Evolutionary conservation across 1,140 invertebrate species (phyloP), one percentile per base, ranked within the genome.

Genomic region (Drosophila nebulosa): DNA sequence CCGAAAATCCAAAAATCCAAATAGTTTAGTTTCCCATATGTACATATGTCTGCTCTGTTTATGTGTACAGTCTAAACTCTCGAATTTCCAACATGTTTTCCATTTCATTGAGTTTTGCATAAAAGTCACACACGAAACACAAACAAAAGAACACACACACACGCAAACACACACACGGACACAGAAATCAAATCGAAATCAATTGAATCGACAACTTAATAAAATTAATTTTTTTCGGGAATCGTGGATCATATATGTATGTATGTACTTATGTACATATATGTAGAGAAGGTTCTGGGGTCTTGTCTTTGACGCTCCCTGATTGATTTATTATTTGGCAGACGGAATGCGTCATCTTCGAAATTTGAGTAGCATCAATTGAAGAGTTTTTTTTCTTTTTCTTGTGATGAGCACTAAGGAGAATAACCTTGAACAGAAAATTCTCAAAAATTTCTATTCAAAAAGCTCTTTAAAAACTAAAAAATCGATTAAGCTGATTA

Each of bases 311-410:
- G 24, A 51, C 65, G 56, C 71, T 67, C 70, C 62, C 62, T 50
- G 69, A 74, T 81, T 78, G 75, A 78, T 78, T 75, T 42, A 62
- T 81, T 72, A 79, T 76, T 79, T 69, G 74, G 69, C 60, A 65
- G 62, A 55, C 67, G 62, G 52, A 18, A 52, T 16, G 39, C 14
- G 60, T 46, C 59, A 60, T 71, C 75, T 75, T 21, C 16, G 76
- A 76, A 79, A 84, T 84, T 69, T 64, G 76, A 84, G 66, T 39
- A 53, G 39, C 35, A 46, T 26, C 46, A 24, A 61, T 39, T 22
- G 16, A 66, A 21, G 7, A 21, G 6, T 21, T 1, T 46, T 21
- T n/a, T 3, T n/a, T n/a, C n/a, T n/a, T n/a, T n/a, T n/a, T n/a
- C n/a, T n/a, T 14, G 14, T 36, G 2, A 36, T 4, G 35, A 36